These are phyloP conservation scores for Eupithecia subumbrata DNA, from an alignment of 2,888 invertebrate genomes.

Conservation along the genomic window DNA sequence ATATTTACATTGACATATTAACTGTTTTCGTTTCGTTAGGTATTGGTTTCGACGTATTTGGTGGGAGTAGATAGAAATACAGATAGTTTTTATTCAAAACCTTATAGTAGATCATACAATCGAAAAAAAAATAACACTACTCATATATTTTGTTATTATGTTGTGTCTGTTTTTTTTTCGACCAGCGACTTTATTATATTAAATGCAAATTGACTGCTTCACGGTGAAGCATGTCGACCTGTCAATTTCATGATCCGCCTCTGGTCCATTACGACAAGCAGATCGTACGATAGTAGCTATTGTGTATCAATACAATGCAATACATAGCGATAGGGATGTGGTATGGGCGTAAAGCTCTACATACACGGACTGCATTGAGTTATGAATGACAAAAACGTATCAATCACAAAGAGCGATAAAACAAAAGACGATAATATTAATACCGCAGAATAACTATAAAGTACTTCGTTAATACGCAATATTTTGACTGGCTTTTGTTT, in stretches of 20 bases:
- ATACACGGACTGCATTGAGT: background rate
- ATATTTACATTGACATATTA: no score
- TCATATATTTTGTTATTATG: background rate
- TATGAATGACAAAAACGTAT: background rate
- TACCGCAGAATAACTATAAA: no score
- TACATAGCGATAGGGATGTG: slow-evolving; percentile 48
- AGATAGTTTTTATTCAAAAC: no score
- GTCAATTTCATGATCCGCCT: slow-evolving; percentile 58
- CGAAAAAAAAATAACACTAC: no score
- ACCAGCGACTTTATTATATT: background rate
- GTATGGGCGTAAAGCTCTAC: slow-evolving; percentile 9
- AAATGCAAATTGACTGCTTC: slow-evolving; percentile 21
- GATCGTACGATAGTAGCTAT: slow-evolving; percentile 65
- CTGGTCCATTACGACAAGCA: slow-evolving; percentile 55
- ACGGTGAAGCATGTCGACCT: slow-evolving; percentile 49
- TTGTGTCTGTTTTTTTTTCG: background rate
- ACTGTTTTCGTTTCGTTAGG: no score
- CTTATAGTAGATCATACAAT: no score
- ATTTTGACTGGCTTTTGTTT: background rate
- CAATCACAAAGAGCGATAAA: background rate
- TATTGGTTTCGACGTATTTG: no score
- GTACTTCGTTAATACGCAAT: background rate
- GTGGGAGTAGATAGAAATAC: no score
- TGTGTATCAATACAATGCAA: slow-evolving; percentile 53
- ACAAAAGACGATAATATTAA: background rate